phyloP scores from a whole-genome alignment of 2,888 invertebrate genomes.

The Saturnia japonica region DNA sequence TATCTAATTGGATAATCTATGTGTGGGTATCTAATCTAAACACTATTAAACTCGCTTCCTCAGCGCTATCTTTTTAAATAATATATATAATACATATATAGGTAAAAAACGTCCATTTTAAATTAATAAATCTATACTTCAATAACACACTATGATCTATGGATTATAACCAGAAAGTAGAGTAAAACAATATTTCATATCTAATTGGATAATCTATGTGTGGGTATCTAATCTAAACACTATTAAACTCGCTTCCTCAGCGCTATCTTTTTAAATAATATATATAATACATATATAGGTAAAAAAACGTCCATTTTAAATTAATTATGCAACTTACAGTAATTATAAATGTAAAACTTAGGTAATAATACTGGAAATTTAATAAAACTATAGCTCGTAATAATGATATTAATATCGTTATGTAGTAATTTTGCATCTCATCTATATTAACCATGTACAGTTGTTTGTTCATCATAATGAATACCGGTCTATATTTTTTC shows the following conservation, averaged over 20 bases:
- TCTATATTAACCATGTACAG: neutral
- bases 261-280: no score
- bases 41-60: neutral
- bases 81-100: no score
- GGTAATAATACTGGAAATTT: neutral
- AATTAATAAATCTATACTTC: no score
- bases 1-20: no score
- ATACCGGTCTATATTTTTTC: neutral
- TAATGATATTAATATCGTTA: neutral
- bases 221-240: neutral
- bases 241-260: neutral
- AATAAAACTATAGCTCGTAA: neutral
- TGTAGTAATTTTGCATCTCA: neutral
- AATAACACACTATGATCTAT: no score
- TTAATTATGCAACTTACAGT: neutral
- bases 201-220: no score
- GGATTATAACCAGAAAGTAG: no score
- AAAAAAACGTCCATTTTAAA: neutral
- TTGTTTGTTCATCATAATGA: neutral
- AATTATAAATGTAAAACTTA: neutral
- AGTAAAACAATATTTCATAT: no score
- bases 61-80: no score
- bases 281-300: no score
- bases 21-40: neutral
- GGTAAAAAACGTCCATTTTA: no score